These are phyloP conservation scores for Hyperoplus lanceolatus DNA, from an alignment of 2,797 vertebrate genomes.

Conservation along the genomic window DNA sequence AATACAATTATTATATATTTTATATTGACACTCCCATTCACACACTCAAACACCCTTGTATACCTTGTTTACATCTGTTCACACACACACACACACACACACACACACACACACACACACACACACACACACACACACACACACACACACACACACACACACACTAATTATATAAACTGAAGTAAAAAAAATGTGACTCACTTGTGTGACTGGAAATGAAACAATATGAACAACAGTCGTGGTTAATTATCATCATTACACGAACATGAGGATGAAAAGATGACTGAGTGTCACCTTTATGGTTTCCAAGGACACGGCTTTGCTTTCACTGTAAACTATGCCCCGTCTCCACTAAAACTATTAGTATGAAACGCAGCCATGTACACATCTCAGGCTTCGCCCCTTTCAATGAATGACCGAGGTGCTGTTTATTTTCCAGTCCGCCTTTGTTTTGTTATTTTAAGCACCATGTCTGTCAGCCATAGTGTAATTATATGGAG, in stretches of 20 bases:
- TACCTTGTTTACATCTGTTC: neutral
- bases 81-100: neutral
- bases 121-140: neutral
- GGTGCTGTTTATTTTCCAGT: slow-evolving; percentile 86
- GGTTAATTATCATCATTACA: slow-evolving; percentile 36
- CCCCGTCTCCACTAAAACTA: slow-evolving; percentile 52
- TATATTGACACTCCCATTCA: neutral
- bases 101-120: neutral
- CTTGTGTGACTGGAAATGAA: slow-evolving; percentile 35
- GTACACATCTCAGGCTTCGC: slow-evolving; percentile 49
- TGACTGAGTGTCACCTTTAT: slow-evolving; percentile 40
- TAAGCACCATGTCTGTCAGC: slow-evolving; percentile 89
- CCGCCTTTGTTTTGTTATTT: slow-evolving; percentile 88
- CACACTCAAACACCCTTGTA: neutral
- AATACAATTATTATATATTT: neutral
- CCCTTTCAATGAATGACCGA: slow-evolving; percentile 62
- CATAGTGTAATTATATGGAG: slow-evolving; percentile 88
- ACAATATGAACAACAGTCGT: slow-evolving; percentile 9
- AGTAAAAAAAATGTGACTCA: slow-evolving; percentile 16
- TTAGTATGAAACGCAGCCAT: slow-evolving; percentile 61
- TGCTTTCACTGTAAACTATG: slow-evolving; percentile 49
- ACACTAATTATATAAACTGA: neutral
- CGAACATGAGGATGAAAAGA: slow-evolving; percentile 33
- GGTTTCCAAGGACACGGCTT: slow-evolving; percentile 30
- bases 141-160: neutral